Evolutionary conservation across 2,888 invertebrate species (phyloP), one percentile per base, ranked within the genome.

Genomic region (Podabrus alpinus): DNA sequence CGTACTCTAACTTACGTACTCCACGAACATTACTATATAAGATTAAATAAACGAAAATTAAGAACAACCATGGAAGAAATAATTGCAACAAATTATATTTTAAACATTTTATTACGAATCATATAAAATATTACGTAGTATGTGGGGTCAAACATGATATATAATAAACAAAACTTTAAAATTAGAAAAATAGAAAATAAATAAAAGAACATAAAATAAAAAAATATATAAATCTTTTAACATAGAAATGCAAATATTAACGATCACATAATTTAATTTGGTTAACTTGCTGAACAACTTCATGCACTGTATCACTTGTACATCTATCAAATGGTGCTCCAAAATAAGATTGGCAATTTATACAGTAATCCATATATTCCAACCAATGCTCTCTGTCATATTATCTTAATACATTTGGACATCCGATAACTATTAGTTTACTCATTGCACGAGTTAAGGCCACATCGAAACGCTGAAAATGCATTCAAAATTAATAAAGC

Each of bases 401-500:
- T n/a, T n/a, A n/a, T 3, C 81, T 77, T 24, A 90, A 83, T 13
- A 89, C 88, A 0, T 85, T 79, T 59, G 84, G 92, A 88, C 88
- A 92, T 84, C 86, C 93, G 86, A 87, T 83, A 3, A 93, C 87
- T 24, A 94, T 91, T n/a, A 93, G 85, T 76, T 94, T 89, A n/a
- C 92, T 90, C 85, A 92, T 92, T 0, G 94, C 94, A 72, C 94
- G 87, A 0, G 94, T 94, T 9, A 94, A 81, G 0, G 94, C 91
- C 2, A 95, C 94, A 86, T 95, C 95, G 85, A 94, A 93, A 71
- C 94, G 88, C 89, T 93, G 88, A 7, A 90, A 88, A 73, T 45
- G 61, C 9, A 59, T 9, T 13, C 7, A 9, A 17, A 60, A 69
- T 13, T 66, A 59, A 9, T 17, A 4, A n/a, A n/a, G 0, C 11